Conservation (phyloP, 2,113 vertebrate genomes). For the Oreotragus oreotragus region DNA sequence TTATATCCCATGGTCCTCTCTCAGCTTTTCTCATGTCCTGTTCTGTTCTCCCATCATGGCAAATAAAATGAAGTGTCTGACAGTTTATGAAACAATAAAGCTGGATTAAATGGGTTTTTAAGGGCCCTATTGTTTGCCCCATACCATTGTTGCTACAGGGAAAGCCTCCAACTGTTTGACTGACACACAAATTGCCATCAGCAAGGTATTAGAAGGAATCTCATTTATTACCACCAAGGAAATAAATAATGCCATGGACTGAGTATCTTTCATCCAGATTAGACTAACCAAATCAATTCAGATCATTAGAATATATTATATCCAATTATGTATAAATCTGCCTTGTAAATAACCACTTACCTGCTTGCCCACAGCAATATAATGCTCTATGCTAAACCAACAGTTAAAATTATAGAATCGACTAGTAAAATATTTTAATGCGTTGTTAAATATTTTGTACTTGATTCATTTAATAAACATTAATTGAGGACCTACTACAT, state of each 20-base stretch:
- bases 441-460: background rate
- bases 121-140: slow-evolving; percentile 64
- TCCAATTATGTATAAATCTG: slow-evolving; percentile 44
- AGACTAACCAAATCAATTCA: slow-evolving; percentile 51
- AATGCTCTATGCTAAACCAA: slow-evolving; percentile 10
- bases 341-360: slow-evolving; percentile 36
- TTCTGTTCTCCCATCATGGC: background rate
- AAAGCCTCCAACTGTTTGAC: slow-evolving; percentile 60
- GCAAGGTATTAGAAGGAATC: slow-evolving; percentile 48
- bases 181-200: slow-evolving; percentile 45
- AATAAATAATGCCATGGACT: slow-evolving; percentile 32
- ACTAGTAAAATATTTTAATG: slow-evolving; percentile 53
- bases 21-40: background rate
- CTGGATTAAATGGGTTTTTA: slow-evolving; percentile 50
- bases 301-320: slow-evolving; percentile 47
- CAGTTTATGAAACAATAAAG: slow-evolving; percentile 26
- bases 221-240: slow-evolving; percentile 72
- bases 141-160: slow-evolving; percentile 57
- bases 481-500: background rate
- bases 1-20: background rate
- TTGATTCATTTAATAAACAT: slow-evolving; percentile 30
- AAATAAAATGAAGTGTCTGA: slow-evolving; percentile 34
- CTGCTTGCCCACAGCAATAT: slow-evolving; percentile 26
- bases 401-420: background rate
- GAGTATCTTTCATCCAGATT: slow-evolving; percentile 44